Evolutionary conservation across 2,888 invertebrate genomes (phyloP).

Genomic region (Amblyjoppa proteus): DNA sequence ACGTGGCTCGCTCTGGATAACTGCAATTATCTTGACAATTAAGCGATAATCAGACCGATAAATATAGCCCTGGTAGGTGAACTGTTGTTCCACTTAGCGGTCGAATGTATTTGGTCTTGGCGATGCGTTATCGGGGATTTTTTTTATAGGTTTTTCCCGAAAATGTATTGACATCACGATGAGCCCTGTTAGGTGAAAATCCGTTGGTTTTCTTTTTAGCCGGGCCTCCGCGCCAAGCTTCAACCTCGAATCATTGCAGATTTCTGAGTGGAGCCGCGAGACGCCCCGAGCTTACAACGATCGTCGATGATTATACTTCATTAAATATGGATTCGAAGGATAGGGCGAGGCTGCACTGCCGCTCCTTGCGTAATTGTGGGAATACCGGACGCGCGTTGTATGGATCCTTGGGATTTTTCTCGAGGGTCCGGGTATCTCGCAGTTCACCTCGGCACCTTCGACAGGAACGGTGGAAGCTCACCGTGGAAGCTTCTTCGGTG

Average conservation of each 20-base stretch:
- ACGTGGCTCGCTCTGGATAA: slow-evolving; percentile 57
- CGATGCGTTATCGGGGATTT: background rate
- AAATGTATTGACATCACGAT: background rate
- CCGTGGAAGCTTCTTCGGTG: slow-evolving; percentile 54
- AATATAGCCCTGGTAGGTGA: slow-evolving; percentile 14
- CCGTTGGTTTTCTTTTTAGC: background rate
- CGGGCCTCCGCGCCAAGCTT: background rate
- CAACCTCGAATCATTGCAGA: background rate
- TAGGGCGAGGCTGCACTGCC: slow-evolving; percentile 64
- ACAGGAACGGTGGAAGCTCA: slow-evolving; percentile 8
- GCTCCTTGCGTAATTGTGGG: slow-evolving; percentile 82
- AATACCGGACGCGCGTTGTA: slow-evolving; percentile 73
- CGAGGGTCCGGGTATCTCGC: slow-evolving; percentile 44
- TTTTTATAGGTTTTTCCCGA: background rate
- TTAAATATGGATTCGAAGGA: slow-evolving; percentile 80
- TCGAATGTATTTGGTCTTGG: background rate
- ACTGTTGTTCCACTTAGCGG: background rate
- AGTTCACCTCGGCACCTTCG: slow-evolving; percentile 26
- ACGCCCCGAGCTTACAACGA: slow-evolving; percentile 54
- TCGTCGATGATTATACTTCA: slow-evolving; percentile 80
- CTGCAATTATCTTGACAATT: slow-evolving; percentile 67
- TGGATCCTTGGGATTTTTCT: slow-evolving; percentile 72
- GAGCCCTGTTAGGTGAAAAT: background rate
- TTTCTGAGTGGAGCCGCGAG: slow-evolving; percentile 35
- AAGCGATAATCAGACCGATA: slow-evolving; percentile 44